phyloP scores from a whole-genome alignment of 2,888 invertebrate species.

The Cephus sareptanus region DNA sequence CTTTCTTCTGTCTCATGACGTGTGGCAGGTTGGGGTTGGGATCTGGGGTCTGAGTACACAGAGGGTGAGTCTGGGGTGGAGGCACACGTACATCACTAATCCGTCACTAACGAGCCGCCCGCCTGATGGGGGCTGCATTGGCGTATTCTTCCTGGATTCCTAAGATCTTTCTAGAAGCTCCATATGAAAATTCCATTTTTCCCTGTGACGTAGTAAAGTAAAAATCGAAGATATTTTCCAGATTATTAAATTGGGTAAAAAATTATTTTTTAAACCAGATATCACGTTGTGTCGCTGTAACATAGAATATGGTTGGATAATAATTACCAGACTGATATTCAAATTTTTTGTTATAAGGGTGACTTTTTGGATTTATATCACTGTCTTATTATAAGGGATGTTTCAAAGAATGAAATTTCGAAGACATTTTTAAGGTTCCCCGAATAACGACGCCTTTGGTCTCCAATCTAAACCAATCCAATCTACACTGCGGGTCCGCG shows the following conservation, averaged over 20 bases:
- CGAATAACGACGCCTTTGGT: slow-evolving; percentile 40
- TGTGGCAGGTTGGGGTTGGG: slow-evolving; percentile 34
- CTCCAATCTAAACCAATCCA: slow-evolving; percentile 57
- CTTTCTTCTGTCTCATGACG: slow-evolving; percentile 33
- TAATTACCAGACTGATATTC: too few relatives aligned
- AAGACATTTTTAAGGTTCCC: slow-evolving; percentile 16
- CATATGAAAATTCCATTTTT: too few relatives aligned
- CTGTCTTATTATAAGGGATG: neutral
- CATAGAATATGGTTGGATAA: too few relatives aligned
- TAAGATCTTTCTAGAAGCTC: too few relatives aligned
- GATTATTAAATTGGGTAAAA: too few relatives aligned
- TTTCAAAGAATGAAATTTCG: neutral
- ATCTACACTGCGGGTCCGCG: slow-evolving; percentile 53
- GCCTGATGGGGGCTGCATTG: slow-evolving; percentile 53
- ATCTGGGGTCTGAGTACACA: slow-evolving; percentile 51
- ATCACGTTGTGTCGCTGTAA: too few relatives aligned
- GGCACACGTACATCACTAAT: slow-evolving; percentile 69
- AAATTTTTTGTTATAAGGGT: too few relatives aligned
- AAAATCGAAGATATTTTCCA: too few relatives aligned
- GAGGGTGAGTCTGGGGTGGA: slow-evolving; percentile 45
- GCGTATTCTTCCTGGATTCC: slow-evolving; percentile 29
- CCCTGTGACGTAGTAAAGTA: too few relatives aligned
- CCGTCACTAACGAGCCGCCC: slow-evolving; percentile 69
- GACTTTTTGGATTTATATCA: neutral
- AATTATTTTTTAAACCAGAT: too few relatives aligned